These are phyloP conservation scores for Ginglymostoma cirratum DNA, from an alignment of 2,113 vertebrate genomes.

Conservation along the genomic window DNA sequence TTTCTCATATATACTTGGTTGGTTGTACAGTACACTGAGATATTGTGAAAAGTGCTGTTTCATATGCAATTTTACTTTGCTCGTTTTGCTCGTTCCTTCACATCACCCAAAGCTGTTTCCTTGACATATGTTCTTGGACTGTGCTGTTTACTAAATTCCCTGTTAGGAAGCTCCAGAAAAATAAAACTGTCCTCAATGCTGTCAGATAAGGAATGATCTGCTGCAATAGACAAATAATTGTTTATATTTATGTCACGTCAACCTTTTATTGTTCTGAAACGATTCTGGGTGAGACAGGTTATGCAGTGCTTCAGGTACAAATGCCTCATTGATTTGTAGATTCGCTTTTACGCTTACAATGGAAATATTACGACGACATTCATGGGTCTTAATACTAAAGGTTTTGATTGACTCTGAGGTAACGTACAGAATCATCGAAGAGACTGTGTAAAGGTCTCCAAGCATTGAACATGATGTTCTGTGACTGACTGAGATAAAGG, in stretches of 20 bases:
- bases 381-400: neutral
- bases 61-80: neutral
- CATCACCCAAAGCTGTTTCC: neutral
- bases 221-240: neutral
- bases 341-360: neutral
- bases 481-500: neutral
- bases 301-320: neutral
- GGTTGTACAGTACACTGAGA: neutral
- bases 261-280: neutral
- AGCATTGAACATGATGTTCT: neutral
- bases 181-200: neutral
- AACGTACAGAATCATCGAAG: neutral
- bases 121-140: neutral
- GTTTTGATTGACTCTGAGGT: neutral
- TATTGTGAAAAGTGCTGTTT: neutral
- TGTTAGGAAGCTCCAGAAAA: neutral
- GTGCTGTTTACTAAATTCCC: neutral
- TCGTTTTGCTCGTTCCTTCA: neutral
- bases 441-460: neutral
- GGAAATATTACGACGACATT: neutral
- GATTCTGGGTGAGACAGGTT: neutral
- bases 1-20: neutral
- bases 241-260: neutral
- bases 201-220: constrained; percentile 9
- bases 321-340: neutral